Evolutionary conservation across 2,113 vertebrate species (phyloP).

Genomic region (Capreolus pygargus): DNA sequence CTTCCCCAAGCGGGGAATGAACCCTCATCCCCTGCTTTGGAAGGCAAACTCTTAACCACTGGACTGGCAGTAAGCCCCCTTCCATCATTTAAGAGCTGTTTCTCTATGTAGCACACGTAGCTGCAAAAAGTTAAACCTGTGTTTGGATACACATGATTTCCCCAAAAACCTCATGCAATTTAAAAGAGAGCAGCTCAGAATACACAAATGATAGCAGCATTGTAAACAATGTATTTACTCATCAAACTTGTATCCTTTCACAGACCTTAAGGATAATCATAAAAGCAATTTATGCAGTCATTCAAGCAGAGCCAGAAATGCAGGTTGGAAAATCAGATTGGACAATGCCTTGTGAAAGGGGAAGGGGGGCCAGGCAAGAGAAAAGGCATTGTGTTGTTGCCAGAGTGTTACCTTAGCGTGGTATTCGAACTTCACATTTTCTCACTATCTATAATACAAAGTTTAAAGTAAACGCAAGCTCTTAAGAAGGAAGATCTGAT

Average conservation of each 20-base stretch:
- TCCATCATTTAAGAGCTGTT: neutral
- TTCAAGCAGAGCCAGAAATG: slow-evolving; percentile 46
- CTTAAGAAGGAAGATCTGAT: slow-evolving; percentile 24
- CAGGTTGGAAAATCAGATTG: slow-evolving; percentile 50
- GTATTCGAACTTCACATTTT: slow-evolving; percentile 12
- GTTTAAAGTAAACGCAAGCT: neutral
- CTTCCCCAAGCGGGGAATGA: neutral
- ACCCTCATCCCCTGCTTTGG: neutral
- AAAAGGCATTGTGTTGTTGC: neutral
- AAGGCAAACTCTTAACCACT: neutral
- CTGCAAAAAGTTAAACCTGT: neutral
- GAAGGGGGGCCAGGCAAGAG: neutral
- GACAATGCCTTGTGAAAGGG: slow-evolving; percentile 32
- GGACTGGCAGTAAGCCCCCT: neutral
- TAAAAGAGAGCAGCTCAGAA: slow-evolving; percentile 47
- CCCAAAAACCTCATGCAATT: slow-evolving; percentile 45
- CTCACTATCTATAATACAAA: neutral
- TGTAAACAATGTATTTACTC: slow-evolving; percentile 60
- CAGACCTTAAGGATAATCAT: slow-evolving; percentile 30
- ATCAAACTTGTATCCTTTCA: slow-evolving; percentile 50
- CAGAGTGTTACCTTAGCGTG: neutral
- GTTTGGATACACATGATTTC: slow-evolving; percentile 22
- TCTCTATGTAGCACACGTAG: neutral
- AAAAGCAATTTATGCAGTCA: slow-evolving; percentile 68
- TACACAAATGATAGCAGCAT: neutral